Conservation (phyloP, 2,888 invertebrate genomes). For the Tubulanus polymorphus region DNA sequence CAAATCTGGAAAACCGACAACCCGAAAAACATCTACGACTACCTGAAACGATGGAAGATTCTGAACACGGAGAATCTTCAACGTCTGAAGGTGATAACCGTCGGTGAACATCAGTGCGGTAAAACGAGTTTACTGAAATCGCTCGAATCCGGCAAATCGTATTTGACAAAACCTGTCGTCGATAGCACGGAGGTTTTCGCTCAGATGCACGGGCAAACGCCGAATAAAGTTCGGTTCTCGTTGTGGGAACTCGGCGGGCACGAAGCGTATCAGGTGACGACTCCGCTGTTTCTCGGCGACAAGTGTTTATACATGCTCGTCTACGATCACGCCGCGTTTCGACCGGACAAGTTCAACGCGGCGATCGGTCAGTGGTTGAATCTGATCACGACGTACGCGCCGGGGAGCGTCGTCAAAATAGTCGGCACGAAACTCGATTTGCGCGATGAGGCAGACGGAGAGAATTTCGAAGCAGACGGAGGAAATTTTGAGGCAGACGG, state of each 20-base stretch:
- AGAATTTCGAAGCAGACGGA: conserved; percentile 3
- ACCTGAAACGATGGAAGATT: conserved; percentile 41
- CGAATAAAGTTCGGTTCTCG: conserved; percentile 40
- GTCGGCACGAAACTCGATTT: conserved; percentile 45
- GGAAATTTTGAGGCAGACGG: neutral
- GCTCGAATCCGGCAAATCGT: conserved; percentile 34
- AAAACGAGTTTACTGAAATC: conserved; percentile 44
- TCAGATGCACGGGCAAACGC: conserved; percentile 40
- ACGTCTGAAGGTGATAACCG: conserved; percentile 40
- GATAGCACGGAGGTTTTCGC: conserved; percentile 34
- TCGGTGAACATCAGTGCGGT: conserved; percentile 44
- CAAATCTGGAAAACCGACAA: conserved; percentile 48
- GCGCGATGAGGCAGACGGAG: conserved; percentile 16
- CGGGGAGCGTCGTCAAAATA: conserved; percentile 45
- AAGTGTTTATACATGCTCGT: conserved; percentile 40
- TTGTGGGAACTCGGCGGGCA: conserved; percentile 28
- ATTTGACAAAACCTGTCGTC: conserved; percentile 23
- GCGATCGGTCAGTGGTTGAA: conserved; percentile 44
- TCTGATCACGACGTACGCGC: conserved; percentile 32
- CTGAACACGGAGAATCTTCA: conserved; percentile 45
- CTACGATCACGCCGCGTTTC: conserved; percentile 37
- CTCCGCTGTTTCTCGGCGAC: conserved; percentile 38
- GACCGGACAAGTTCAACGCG: conserved; percentile 26
- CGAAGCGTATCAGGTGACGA: conserved; percentile 32
- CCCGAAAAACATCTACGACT: conserved; percentile 42